Evolutionary conservation across 1,140 invertebrate genomes (phyloP).

Genomic region (Tetraneura akinire): DNA sequence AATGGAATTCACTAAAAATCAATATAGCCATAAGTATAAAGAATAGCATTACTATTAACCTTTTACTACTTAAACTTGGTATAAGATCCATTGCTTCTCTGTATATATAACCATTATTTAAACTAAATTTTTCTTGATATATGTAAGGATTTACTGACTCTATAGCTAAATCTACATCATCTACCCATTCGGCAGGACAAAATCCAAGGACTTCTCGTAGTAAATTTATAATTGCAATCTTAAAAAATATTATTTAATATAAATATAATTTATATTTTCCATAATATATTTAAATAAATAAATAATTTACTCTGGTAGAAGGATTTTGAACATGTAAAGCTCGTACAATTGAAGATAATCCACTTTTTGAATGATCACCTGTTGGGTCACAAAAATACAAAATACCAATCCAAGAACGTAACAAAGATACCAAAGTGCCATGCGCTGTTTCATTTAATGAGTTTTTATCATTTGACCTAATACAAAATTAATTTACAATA

Average conservation of each 20-base stretch:
- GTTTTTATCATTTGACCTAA: slow-evolving; percentile 29
- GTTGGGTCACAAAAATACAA: slow-evolving; percentile 79
- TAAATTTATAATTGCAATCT: slow-evolving; percentile 74
- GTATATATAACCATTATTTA: slow-evolving; percentile 90
- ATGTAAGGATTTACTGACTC: slow-evolving; percentile 80
- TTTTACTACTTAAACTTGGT: slow-evolving; percentile 75
- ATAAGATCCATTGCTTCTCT: slow-evolving; percentile 82
- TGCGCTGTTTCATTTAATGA: slow-evolving; percentile 34
- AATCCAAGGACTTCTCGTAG: slow-evolving; percentile 58
- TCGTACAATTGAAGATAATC: slow-evolving; percentile 33
- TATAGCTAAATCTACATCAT: slow-evolving; percentile 84
- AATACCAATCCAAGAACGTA: slow-evolving; percentile 87
- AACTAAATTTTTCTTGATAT: slow-evolving; percentile 77
- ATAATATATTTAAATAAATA: neutral
- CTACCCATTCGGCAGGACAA: slow-evolving; percentile 85
- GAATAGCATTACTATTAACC: slow-evolving; percentile 56
- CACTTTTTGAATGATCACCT: slow-evolving; percentile 52
- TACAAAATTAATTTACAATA: slow-evolving; percentile 56
- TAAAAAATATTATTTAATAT: neutral
- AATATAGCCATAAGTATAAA: neutral
- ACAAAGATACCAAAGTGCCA: slow-evolving; percentile 63
- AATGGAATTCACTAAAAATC: neutral
- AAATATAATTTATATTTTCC: neutral
- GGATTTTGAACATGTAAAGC: slow-evolving; percentile 44
- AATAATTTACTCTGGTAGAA: slow-evolving; percentile 22